phyloP scores from a whole-genome alignment of 1,140 invertebrate genomes.

The Brachionus plicatilis region DNA sequence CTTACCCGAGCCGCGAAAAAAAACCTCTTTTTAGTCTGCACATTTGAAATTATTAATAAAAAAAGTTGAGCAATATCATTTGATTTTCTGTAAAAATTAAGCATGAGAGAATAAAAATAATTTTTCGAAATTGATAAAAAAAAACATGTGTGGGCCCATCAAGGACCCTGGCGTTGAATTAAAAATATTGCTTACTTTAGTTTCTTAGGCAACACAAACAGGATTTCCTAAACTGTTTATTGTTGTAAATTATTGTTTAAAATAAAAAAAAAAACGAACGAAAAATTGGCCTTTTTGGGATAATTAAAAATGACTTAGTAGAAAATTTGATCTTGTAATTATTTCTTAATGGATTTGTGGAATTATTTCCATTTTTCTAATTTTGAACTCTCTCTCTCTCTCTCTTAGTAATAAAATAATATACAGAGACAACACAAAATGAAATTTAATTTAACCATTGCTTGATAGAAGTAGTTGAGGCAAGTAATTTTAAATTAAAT shows the following conservation, averaged over 20 bases:
- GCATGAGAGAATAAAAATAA: background rate
- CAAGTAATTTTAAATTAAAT: background rate
- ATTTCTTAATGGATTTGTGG: background rate
- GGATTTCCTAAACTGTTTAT: conserved; percentile 8
- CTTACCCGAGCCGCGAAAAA: too few species aligned
- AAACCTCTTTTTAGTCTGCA: too few species aligned
- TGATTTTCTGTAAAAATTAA: background rate
- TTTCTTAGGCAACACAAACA: conserved; percentile 11
- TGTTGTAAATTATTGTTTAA: background rate
- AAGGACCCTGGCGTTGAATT: background rate
- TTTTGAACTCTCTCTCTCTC: background rate
- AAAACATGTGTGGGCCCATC: background rate
- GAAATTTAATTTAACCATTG: background rate
- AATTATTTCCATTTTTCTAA: background rate
- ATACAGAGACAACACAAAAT: background rate
- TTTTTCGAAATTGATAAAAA: background rate
- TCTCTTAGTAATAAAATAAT: background rate
- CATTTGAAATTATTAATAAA: too few species aligned
- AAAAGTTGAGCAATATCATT: too few species aligned
- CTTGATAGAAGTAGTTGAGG: background rate
- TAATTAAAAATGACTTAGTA: conserved; percentile 22
- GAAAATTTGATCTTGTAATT: background rate
- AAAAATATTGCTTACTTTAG: background rate
- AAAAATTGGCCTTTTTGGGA: background rate
- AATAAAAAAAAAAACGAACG: too few species aligned